Percentiles rank a stretch among this genome's conserved stretches.
Evolutionary conservation across 2,888 invertebrate species (phyloP).

Genomic region (Harmothoe impar): DNA sequence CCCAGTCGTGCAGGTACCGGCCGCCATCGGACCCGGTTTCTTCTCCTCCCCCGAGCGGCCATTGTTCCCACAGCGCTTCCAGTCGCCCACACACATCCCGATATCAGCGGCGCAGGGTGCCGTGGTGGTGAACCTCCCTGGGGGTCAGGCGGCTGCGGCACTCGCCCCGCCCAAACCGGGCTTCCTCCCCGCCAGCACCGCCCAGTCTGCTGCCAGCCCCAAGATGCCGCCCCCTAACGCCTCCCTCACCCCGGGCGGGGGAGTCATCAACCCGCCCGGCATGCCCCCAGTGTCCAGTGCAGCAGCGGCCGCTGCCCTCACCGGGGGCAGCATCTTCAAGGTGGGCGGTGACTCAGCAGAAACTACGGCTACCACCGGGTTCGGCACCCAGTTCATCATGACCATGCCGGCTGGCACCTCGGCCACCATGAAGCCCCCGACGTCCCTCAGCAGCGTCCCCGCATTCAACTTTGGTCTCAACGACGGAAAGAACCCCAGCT

Average conservation of each 20-base stretch:
- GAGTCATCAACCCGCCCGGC: conserved; percentile 26
- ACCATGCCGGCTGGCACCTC: background rate
- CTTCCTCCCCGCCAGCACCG: conserved; percentile 12
- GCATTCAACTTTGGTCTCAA: conserved; percentile 12
- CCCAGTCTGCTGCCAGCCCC: background rate
- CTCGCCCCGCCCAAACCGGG: conserved; percentile 66
- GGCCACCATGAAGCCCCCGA: background rate
- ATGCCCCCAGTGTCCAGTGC: background rate
- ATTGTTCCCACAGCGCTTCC: background rate
- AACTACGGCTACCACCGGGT: background rate
- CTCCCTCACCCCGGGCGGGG: conserved; percentile 66
- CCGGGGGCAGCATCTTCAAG: background rate
- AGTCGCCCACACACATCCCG: conserved; percentile 52
- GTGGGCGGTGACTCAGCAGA: background rate
- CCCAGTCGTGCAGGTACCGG: conserved; percentile 73
- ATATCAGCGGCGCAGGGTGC: conserved; percentile 12
- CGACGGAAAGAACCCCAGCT: background rate
- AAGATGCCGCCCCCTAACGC: conserved; percentile 67
- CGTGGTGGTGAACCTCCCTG: conserved; percentile 60
- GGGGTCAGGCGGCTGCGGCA: conserved; percentile 44
- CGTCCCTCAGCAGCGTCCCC: background rate
- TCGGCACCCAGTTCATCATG: conserved; percentile 47
- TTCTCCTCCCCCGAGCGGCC: conserved; percentile 71
- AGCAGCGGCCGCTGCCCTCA: background rate
- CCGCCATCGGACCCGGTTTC: conserved; percentile 75